Base-by-base conservation (phyloP, 2,113 vertebrate genomes). In the Enhydra lutris region DNA sequence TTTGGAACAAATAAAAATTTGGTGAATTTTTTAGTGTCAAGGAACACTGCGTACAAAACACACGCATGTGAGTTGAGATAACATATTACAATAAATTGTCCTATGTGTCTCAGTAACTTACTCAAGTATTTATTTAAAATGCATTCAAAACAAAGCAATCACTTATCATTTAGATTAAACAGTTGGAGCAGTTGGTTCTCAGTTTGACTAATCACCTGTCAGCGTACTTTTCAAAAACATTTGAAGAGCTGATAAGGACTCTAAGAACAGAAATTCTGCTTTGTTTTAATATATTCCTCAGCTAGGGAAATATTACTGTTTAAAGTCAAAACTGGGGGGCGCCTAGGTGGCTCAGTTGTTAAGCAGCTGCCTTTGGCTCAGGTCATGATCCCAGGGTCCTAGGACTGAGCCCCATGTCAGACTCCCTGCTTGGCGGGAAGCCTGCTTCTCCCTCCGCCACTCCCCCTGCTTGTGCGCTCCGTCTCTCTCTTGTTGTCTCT, bases 91-190 rank as follows among this genome's bases (percentile, higher is more conserved):
- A 81, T 81, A 97, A 92, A 76, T 80, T 78, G 36, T 39, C 74
- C 20, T 59, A 84, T 42, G 6, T 10, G 74, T 36, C n/a, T 92
- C 34, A 85, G 26, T 93, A 96, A 78, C 36, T 81, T 81, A 94
- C 20, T 94, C 55, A 91, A 92, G 21, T 85, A 92, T 94, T 97
- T 93, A 83, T 39, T 88, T 90, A 76, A 91, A 96, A 95, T 78
- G 2, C 26, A 71, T 82, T 76, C 7, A 82, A 85, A 92, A 93
- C 29, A 96, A 89, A 96, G 29, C 61, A 84, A 95, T 94, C 59
- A 94, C 63, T 95, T 93, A 93, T 96, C 73, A 76, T 94, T 97
- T 95, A 90, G 61, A 92, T 89, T 91, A 95, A 97, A 82, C 34
- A 94, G 45, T 81, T 80, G 15, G 31, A 97, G 65, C 57, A 95